Evolutionary conservation across 2,113 vertebrate genomes (phyloP).

Genomic region (Salvelinus sp.): DNA sequence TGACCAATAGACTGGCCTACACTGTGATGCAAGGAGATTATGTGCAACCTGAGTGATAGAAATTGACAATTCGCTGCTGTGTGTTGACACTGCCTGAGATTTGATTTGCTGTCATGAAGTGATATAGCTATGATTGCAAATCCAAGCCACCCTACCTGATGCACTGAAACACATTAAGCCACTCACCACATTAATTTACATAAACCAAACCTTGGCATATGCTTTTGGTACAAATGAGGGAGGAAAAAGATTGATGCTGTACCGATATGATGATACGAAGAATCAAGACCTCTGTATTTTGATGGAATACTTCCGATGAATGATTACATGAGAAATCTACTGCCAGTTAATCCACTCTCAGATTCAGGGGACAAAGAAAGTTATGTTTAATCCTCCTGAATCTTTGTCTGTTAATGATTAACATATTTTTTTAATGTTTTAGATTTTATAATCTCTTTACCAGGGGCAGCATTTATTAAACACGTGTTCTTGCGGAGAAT

Average conservation of each 20-base stretch:
- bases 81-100: conserved; percentile 51
- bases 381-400: conserved; percentile 36
- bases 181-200: not conserved
- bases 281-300: conserved; percentile 30
- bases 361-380: conserved; percentile 37
- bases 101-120: conserved; percentile 32
- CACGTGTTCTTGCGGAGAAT: not conserved
- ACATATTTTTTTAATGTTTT: conserved; percentile 43
- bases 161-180: conserved; percentile 10
- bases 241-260: not conserved
- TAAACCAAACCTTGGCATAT: not conserved
- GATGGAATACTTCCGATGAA: conserved; percentile 9
- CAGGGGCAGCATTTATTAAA: conserved; percentile 16
- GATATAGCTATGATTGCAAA: conserved; percentile 17
- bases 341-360: conserved; percentile 63
- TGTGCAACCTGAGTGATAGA: conserved; percentile 16
- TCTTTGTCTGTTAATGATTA: conserved; percentile 39
- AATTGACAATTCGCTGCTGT: conserved; percentile 1
- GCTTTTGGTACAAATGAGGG: not conserved
- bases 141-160: conserved; percentile 25
- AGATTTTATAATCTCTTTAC: conserved; percentile 36
- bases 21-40: not conserved
- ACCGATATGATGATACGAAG: conserved; percentile 3
- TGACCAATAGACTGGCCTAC: not conserved
- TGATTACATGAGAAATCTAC: conserved; percentile 49